Evolutionary conservation across 2,797 vertebrate species (phyloP).

Genomic region (Oreortyx pictus): DNA sequence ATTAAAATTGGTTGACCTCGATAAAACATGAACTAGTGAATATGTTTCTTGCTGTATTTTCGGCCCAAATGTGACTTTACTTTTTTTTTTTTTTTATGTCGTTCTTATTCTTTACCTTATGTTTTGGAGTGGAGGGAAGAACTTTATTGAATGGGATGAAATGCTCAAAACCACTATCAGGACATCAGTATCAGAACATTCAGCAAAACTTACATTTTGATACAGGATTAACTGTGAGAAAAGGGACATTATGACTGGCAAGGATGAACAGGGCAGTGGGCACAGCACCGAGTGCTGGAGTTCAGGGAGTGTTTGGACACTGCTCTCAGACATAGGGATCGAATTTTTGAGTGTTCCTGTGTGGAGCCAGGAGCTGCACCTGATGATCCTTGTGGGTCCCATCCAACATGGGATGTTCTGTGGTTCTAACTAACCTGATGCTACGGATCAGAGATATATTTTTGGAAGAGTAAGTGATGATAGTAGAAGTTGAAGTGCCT

Average conservation of each 20-base stretch:
- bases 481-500: background rate
- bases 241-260: background rate
- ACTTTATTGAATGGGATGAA: background rate
- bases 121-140: background rate
- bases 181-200: background rate
- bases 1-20: slow-evolving; percentile 33
- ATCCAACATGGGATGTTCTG: background rate
- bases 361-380: background rate
- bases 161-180: background rate
- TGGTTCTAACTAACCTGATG: background rate
- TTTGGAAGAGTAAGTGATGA: slow-evolving; percentile 3
- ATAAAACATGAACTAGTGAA: slow-evolving; percentile 41
- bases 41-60: slow-evolving; percentile 36
- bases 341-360: background rate
- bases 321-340: background rate
- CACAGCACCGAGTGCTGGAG: background rate
- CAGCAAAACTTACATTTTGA: background rate
- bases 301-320: background rate
- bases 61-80: background rate
- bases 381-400: background rate
- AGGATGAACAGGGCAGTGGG: background rate
- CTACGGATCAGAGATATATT: background rate
- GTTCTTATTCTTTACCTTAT: background rate
- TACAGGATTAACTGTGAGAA: background rate
- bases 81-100: background rate